Conservation (phyloP, 2,113 vertebrate species). For the Ageneiosus marmoratus region DNA sequence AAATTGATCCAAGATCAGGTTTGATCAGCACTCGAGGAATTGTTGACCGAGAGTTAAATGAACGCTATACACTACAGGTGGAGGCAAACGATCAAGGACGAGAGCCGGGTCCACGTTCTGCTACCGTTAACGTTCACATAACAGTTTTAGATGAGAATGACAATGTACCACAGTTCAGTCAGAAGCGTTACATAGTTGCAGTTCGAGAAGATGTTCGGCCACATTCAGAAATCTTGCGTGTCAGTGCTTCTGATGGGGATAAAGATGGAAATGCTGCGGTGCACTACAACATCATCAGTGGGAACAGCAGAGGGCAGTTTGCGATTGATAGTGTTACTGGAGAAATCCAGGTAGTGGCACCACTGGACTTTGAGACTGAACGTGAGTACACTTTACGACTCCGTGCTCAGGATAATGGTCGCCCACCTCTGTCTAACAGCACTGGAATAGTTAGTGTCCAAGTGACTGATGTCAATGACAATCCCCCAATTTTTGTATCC, state of each 20-base stretch:
- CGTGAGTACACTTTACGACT: constrained; percentile 90
- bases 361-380: constrained; percentile 91
- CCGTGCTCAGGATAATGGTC: constrained; percentile 91
- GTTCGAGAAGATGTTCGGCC: constrained; percentile 91
- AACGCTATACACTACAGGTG: constrained; percentile 90
- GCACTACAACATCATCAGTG: constrained; percentile 97
- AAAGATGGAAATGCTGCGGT: constrained; percentile 92
- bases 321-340: constrained; percentile 93
- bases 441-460: constrained; percentile 94
- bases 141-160: constrained; percentile 96
- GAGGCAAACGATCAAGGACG: constrained; percentile 94
- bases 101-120: constrained; percentile 87
- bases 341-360: constrained; percentile 91
- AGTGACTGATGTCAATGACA: constrained; percentile 95
- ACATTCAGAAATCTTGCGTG: constrained; percentile 87
- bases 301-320: constrained; percentile 94
- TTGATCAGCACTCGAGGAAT: constrained; percentile 92
- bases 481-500: constrained; percentile 95
- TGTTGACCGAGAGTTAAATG: constrained; percentile 90
- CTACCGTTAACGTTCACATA: constrained; percentile 90
- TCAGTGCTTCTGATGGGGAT: constrained; percentile 88
- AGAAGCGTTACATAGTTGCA: constrained; percentile 94
- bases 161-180: constrained; percentile 95
- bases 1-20: constrained; percentile 91
- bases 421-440: constrained; percentile 95